Evolutionary conservation across 2,113 vertebrate genomes (phyloP).

Genomic region (Rhabdomys dilectus): DNA sequence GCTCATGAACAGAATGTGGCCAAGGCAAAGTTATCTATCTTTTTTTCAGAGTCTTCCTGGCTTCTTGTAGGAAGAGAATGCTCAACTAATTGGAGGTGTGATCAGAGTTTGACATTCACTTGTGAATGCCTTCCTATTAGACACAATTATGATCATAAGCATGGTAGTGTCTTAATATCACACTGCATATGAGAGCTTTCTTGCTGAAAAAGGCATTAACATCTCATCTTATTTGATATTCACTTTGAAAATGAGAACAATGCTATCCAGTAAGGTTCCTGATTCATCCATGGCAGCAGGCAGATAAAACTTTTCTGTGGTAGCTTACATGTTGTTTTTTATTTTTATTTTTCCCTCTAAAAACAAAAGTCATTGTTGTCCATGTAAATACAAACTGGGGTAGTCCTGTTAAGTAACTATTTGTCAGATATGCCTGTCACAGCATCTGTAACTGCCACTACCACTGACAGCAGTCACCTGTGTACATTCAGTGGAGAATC

Average conservation of each 20-base stretch:
- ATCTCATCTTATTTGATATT: neutral
- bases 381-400: slow-evolving; percentile 62
- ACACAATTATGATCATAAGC: slow-evolving; percentile 39
- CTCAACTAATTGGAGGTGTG: neutral
- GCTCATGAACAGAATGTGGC: neutral
- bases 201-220: neutral
- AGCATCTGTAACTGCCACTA: slow-evolving; percentile 74
- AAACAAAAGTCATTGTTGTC: slow-evolving; percentile 46
- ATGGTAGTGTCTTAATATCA: neutral
- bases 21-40: neutral
- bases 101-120: neutral
- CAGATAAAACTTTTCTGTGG: neutral
- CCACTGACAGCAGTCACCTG: slow-evolving; percentile 71
- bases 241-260: neutral
- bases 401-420: slow-evolving; percentile 49
- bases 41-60: neutral
- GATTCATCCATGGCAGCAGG: neutral
- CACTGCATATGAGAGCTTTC: neutral
- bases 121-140: neutral
- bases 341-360: slow-evolving; percentile 66
- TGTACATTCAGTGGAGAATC: slow-evolving; percentile 77
- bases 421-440: slow-evolving; percentile 63
- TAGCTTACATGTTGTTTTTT: slow-evolving; percentile 10
- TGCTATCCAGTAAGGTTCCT: neutral
- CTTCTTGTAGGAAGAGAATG: neutral